A percentile compares a stretch with the other conserved stretches of the same genome.
phyloP scores from a whole-genome alignment of 37 sponge, comb jelly and placozoan species.

The Amphimedon queenslandica region DNA sequence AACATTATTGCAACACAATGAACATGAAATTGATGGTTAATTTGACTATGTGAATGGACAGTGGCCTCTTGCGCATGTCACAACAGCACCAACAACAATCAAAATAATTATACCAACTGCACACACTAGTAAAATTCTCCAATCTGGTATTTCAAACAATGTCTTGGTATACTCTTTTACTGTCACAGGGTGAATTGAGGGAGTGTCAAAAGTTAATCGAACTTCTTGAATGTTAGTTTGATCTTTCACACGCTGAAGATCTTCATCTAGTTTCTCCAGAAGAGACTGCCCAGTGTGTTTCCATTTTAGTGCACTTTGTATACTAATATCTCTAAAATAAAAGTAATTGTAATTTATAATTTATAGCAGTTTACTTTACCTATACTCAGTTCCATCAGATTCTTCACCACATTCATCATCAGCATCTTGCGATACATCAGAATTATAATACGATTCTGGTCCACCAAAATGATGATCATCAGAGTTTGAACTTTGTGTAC shows the following conservation, averaged over 20 bases:
- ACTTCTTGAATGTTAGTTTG: slow-evolving; percentile 19
- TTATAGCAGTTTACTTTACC: not conserved
- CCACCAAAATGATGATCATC: slow-evolving; percentile 56
- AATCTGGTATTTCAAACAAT: not conserved
- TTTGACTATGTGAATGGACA: not conserved
- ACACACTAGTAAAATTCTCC: not conserved
- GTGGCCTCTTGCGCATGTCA: not conserved
- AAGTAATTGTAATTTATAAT: not conserved
- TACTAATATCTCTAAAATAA: slow-evolving; percentile 21
- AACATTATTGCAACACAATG: no score
- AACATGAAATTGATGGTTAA: not conserved
- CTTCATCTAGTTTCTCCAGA: slow-evolving; percentile 55
- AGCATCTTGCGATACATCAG: slow-evolving; percentile 28
- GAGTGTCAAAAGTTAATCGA: slow-evolving; percentile 16
- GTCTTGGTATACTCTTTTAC: not conserved
- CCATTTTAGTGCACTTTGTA: slow-evolving; percentile 69
- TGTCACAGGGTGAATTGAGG: slow-evolving; percentile 9
- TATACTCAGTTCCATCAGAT: slow-evolving; percentile 29
- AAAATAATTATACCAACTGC: not conserved
- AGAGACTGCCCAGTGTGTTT: slow-evolving; percentile 45
- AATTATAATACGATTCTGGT: slow-evolving; percentile 39
- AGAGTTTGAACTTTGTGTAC: slow-evolving; percentile 14
- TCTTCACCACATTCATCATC: slow-evolving; percentile 54
- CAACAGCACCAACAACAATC: not conserved
- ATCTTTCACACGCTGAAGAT: slow-evolving; percentile 60